Evolutionary conservation across 2,797 vertebrate genomes (phyloP).

Genomic region (Tamandua tetradactyla): DNA sequence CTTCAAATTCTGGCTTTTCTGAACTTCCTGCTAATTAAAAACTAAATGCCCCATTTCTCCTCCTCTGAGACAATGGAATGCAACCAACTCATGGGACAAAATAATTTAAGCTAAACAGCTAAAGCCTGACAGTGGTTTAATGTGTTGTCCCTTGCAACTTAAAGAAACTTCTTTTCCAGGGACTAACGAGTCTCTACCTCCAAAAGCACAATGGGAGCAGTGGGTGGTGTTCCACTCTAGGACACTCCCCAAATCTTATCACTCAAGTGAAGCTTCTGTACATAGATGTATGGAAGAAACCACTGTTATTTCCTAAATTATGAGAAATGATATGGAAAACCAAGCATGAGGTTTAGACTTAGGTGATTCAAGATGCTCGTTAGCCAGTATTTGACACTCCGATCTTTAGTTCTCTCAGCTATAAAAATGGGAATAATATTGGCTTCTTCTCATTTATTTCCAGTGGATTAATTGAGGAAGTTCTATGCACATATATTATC

Average conservation of each 20-base stretch:
- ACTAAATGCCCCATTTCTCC: background rate
- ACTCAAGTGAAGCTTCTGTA: background rate
- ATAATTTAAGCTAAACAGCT: background rate
- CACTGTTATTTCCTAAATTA: background rate
- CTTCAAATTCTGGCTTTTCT: slow-evolving; percentile 7
- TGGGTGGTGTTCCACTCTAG: background rate
- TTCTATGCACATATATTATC: background rate
- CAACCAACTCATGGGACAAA: background rate
- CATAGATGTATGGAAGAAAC: background rate
- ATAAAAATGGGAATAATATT: background rate
- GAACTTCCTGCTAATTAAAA: background rate
- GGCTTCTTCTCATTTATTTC: background rate
- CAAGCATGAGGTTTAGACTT: background rate
- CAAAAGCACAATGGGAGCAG: background rate
- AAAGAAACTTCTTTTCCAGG: background rate
- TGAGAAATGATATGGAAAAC: background rate
- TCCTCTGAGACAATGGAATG: background rate
- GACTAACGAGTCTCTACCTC: background rate
- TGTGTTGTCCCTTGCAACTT: background rate
- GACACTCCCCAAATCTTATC: background rate
- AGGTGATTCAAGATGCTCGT: background rate
- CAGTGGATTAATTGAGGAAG: background rate
- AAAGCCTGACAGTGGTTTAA: background rate
- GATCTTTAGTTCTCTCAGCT: background rate
- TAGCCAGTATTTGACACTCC: background rate